Base-by-base conservation (phyloP, 2,797 vertebrate species). In the Thunnus albacares region DNA sequence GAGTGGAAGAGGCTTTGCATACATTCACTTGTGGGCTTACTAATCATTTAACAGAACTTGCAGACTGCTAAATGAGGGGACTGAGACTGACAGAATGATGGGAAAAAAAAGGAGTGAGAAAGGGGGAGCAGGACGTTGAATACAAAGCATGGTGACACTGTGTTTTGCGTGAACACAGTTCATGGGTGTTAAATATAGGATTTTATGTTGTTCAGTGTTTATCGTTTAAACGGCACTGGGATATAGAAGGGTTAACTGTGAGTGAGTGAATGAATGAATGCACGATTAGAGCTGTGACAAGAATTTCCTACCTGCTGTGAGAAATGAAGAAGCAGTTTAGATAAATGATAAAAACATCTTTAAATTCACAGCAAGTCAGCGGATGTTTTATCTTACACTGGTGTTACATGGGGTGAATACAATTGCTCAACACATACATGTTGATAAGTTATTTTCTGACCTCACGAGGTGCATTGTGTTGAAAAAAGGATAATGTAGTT, bases 1-100 rank as follows among this genome's bases (percentile, higher is more conserved):
- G 87, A 90, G 84, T 91, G 81, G 85, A 91, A 92, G 83, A 91
- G 87, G 91, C 90, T 96, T 94, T 93, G 87, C 85, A 93, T 92
- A 92, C 85, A 90, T 92, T 93, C 90, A 87, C 88, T 91, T 38
- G 83, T 81, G 67, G 84, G 85, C 81, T 91, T 89, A 93, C 90
- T 93, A 93, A 93, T 93, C 90, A 92, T 91, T 92, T 92, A 91
- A 85, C 84, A 15, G 89, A 82, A 77, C 80, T 64, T 76, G 79
- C 69, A 79, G 71, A 80, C 77, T 88, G 68, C 70, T 90, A 81
- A 89, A 87, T 77, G 82, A 85, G 64, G 60, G 55, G 73, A 86
- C 57, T 45, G 56, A 69, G 63, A 71, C 64, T 78, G 76, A 80
- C 75, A 71, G 66, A 57, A 67, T 82, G 47, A 45, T 59, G 35